Conservation (phyloP, 2,888 invertebrate species). For the Cacoxenus indagator region DNA sequence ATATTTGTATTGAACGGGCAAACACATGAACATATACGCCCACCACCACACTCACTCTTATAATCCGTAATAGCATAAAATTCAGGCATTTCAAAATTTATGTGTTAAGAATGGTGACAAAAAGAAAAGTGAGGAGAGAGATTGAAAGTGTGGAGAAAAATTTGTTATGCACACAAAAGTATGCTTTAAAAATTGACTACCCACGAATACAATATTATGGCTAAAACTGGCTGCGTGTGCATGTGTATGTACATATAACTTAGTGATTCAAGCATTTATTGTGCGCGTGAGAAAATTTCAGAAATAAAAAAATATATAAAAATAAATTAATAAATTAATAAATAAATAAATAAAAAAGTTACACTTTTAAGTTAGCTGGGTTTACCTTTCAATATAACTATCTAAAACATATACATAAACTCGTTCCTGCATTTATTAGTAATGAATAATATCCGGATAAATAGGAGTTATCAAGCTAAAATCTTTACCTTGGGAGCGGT, state of each 20-base stretch:
- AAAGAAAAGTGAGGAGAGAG: neutral
- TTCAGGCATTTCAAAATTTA: constrained; percentile 40
- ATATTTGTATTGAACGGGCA: constrained; percentile 33
- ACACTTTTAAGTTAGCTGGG: too few species aligned
- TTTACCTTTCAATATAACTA: too few species aligned
- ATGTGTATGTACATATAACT: neutral
- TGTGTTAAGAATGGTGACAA: neutral
- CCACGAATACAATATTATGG: neutral
- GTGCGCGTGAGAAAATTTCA: neutral
- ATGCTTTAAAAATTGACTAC: neutral
- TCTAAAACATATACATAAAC: too few species aligned
- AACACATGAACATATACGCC: constrained; percentile 21
- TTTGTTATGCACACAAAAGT: neutral
- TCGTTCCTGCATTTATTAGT: too few species aligned
- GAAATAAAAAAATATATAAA: neutral
- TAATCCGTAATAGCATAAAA: constrained; percentile 49
- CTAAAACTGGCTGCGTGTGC: neutral
- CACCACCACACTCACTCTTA: constrained; percentile 23
- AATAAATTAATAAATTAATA: too few species aligned
- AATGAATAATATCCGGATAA: too few species aligned
- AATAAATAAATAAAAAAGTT: too few species aligned
- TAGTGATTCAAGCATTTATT: neutral
- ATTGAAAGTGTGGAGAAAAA: neutral
- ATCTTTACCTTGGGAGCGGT: too few species aligned
- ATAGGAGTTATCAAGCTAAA: too few species aligned